phyloP scores from a whole-genome alignment of 2,888 invertebrate species.

The Phyto melanocephala region DNA sequence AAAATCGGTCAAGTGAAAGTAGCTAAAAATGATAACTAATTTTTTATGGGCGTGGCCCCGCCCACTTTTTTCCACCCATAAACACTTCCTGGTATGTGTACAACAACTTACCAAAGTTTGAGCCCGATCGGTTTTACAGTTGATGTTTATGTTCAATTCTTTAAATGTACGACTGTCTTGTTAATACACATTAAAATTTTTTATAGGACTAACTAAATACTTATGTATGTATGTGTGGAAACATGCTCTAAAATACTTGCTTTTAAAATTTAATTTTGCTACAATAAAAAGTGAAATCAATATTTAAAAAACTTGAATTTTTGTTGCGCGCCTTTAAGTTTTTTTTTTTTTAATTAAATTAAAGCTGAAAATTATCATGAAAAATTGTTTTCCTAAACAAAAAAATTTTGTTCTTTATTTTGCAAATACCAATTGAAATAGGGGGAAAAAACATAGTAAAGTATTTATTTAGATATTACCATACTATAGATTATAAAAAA shows the following conservation, averaged over 20 bases:
- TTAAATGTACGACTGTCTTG: no score
- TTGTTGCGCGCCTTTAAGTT: constrained; percentile 6
- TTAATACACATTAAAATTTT: no score
- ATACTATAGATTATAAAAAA: constrained; percentile 53
- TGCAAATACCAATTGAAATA: constrained; percentile 68
- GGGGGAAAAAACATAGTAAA: constrained; percentile 8
- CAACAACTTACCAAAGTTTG: no score
- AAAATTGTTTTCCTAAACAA: constrained; percentile 13
- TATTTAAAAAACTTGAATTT: neutral
- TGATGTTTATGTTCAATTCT: no score
- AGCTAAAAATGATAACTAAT: no score
- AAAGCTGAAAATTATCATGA: neutral
- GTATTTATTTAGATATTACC: constrained; percentile 28
- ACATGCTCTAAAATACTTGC: constrained; percentile 51
- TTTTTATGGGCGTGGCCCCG: no score
- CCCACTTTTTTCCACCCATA: no score
- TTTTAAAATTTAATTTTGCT: neutral
- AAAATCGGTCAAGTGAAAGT: no score
- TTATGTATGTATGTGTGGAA: no score
- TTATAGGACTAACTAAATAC: no score
- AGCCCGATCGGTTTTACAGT: no score
- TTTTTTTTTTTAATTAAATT: neutral
- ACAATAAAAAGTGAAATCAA: neutral
- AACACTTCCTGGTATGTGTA: no score
- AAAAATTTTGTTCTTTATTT: constrained; percentile 68